Evolutionary conservation across 2,113 vertebrate genomes (phyloP).

Genomic region (Sialia sialis): DNA sequence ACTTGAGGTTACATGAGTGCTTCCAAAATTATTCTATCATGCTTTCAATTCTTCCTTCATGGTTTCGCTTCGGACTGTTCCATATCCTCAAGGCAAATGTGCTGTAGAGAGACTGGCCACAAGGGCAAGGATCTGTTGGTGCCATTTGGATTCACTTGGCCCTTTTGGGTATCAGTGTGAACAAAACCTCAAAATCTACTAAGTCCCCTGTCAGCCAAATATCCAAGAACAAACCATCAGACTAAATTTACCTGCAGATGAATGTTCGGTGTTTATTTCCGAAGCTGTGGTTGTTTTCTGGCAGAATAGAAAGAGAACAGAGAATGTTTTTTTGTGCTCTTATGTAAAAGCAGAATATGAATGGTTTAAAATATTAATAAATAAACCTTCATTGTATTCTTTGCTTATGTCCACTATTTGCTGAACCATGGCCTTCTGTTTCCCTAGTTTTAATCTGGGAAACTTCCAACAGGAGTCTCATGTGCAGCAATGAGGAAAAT

Average conservation of each 20-base stretch:
- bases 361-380: not conserved
- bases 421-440: not conserved
- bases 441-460: not conserved
- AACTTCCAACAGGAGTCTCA: not conserved
- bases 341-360: not conserved
- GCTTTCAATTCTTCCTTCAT: not conserved
- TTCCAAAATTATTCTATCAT: not conserved
- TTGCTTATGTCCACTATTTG: not conserved
- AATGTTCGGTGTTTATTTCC: not conserved
- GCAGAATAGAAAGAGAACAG: not conserved
- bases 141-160: not conserved
- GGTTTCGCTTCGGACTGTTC: not conserved
- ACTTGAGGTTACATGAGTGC: not conserved
- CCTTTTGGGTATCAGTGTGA: not conserved
- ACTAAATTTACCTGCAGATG: not conserved
- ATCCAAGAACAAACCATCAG: not conserved
- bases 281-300: not conserved
- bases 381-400: not conserved
- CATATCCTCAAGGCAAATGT: not conserved
- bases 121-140: not conserved
- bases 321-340: not conserved
- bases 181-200: not conserved
- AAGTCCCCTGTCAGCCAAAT: not conserved
- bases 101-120: not conserved
- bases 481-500: not conserved